Base-by-base conservation (phyloP, 2,797 vertebrate genomes). In the Buceros bicornis region DNA sequence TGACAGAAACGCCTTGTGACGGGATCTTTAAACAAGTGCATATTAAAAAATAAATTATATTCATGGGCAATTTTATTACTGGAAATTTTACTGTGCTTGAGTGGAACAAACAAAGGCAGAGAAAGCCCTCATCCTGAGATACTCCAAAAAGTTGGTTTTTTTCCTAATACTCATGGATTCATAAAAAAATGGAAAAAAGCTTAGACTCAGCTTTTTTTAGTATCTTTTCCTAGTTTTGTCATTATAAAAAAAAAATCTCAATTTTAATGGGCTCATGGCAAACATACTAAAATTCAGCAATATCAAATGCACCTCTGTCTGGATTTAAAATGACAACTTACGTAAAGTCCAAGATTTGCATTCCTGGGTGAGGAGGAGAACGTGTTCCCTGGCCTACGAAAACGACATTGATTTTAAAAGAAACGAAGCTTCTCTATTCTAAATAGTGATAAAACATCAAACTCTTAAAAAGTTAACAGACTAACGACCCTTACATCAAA, bases 351-450 rank as follows among this genome's bases (percentile, higher is more conserved):
- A 48, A 45, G 13, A 57, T 81, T 58, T 74, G 8, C 29, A 35
- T 90, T 86, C 11, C 31, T 22, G 42, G 47, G 5, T 65, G 24
- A 74, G 43, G 54, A 91, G 42, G 16, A 61, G 11, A 40, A 45
- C 37, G 6, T 31, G 20, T 62, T 87, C 45, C 43, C 29, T 31
- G 17, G 69, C 29, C 40, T 74, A 10, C 58, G 58, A 78, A 83
- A 91, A 90, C 74, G 25, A 67, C 61, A 93, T 42, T 69, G 80
- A 79, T 80, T 90, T 89, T 72, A 25, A 58, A 93, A 82, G 47
- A 50, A 65, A 69, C 0, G 0, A 86, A 82, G 6, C 5, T 80
- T 53, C 31, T 70, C 7, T 89, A 10, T 64, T 80, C 37, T 45
- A 62, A 78, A 54, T 19, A 53, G 31, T 31, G 66, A 35, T n/a